Evolutionary conservation across 2,888 invertebrate genomes (phyloP).

Genomic region (Mantis religiosa): DNA sequence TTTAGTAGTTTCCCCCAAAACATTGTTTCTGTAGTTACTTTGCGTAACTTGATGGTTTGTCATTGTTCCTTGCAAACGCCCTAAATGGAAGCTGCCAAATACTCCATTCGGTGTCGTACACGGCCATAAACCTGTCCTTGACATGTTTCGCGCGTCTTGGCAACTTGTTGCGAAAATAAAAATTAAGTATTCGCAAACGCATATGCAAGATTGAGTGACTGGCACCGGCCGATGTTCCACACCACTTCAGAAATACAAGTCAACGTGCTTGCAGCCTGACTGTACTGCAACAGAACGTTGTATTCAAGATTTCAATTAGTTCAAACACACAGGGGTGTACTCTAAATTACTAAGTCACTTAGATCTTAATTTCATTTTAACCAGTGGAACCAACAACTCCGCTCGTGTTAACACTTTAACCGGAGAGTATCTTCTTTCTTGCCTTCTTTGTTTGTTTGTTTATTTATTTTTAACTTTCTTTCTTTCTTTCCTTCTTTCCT

Average conservation of each 20-base stretch:
- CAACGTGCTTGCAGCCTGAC: not conserved
- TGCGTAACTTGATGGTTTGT: not conserved
- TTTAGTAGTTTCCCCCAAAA: too few species aligned
- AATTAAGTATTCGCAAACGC: conserved; percentile 1
- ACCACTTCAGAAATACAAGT: not conserved
- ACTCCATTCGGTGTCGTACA: not conserved
- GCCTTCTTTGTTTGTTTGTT: too few species aligned
- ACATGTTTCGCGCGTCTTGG: not conserved
- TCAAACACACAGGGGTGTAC: too few species aligned
- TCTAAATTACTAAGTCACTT: too few species aligned
- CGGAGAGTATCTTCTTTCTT: too few species aligned
- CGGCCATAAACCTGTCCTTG: not conserved
- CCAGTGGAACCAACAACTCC: too few species aligned
- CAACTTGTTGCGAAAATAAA: conserved; percentile 10
- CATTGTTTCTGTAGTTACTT: not conserved
- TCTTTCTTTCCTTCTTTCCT: too few species aligned
- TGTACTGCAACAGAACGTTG: too few species aligned
- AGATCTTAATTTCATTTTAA: too few species aligned
- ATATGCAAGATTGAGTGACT: not conserved
- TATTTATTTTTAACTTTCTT: too few species aligned
- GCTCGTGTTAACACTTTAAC: too few species aligned
- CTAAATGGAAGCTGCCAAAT: not conserved
- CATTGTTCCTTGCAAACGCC: not conserved
- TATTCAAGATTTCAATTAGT: too few species aligned
- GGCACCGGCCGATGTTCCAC: not conserved